These are phyloP conservation scores for Oxyteleia sp. DNA, from an alignment of 2,888 invertebrate genomes.

Conservation along the genomic window DNA sequence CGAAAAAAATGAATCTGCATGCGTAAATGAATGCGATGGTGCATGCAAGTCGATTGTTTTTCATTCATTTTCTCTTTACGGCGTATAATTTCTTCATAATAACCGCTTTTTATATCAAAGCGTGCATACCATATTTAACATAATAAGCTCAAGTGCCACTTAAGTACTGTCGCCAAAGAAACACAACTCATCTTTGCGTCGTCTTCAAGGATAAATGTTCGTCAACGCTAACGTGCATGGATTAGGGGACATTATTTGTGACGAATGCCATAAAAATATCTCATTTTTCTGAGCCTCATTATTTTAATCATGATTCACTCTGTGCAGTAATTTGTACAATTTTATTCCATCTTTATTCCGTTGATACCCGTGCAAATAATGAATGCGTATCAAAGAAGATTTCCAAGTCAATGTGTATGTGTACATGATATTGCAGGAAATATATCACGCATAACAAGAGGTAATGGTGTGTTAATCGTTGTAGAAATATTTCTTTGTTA, in stretches of 20 bases:
- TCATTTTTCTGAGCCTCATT: slow-evolving; percentile 22
- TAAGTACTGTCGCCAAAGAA: slow-evolving; percentile 25
- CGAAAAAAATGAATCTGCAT: slow-evolving; percentile 11
- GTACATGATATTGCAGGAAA: too few relatives aligned
- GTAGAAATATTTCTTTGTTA: too few relatives aligned
- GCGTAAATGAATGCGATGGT: slow-evolving; percentile 30
- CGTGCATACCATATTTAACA: slow-evolving; percentile 36
- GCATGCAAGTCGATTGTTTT: slow-evolving; percentile 26
- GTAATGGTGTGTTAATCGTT: too few relatives aligned
- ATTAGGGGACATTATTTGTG: slow-evolving; percentile 10
- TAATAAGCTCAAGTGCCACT: slow-evolving; percentile 35
- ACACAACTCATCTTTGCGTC: slow-evolving; percentile 35
- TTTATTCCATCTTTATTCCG: background rate
- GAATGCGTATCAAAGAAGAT: too few relatives aligned
- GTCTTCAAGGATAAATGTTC: slow-evolving; percentile 42
- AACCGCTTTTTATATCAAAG: slow-evolving; percentile 47
- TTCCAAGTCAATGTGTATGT: too few relatives aligned
- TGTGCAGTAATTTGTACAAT: background rate
- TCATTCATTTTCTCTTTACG: slow-evolving; percentile 29
- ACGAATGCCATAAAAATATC: slow-evolving; percentile 21
- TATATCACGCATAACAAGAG: too few relatives aligned
- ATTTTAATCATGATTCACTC: slow-evolving; percentile 19
- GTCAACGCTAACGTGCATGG: slow-evolving; percentile 19
- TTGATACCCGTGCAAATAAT: background rate
- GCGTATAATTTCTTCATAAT: slow-evolving; percentile 34